A percentile compares a stretch with the other conserved stretches of the same genome.
Conservation (phyloP, 1,140 invertebrate species). For the Platorchestia sp. region DNA sequence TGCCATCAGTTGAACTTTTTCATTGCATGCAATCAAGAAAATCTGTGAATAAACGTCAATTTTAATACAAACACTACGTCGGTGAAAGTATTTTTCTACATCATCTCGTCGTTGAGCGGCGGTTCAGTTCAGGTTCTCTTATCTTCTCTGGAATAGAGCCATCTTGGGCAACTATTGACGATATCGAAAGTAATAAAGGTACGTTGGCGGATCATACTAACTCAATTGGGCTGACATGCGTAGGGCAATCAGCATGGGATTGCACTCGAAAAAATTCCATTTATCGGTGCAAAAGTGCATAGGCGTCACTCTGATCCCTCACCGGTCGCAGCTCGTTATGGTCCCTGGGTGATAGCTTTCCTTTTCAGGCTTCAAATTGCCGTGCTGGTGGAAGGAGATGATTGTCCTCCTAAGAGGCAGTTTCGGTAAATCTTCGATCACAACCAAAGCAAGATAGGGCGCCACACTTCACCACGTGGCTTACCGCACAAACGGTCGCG, state of each 20-base stretch:
- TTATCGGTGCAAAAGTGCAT: neutral
- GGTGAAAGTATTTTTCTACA: neutral
- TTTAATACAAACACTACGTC: neutral
- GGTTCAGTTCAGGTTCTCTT: neutral
- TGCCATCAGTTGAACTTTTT: neutral
- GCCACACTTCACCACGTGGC: conserved; percentile 48
- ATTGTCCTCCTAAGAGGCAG: conserved; percentile 35
- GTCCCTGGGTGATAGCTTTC: conserved; percentile 46
- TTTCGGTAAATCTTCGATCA: conserved; percentile 51
- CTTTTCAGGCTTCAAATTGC: conserved; percentile 28
- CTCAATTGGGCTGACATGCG: neutral
- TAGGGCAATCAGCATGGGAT: neutral
- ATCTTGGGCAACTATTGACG: neutral
- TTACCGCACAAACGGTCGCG: conserved; percentile 50
- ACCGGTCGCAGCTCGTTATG: neutral
- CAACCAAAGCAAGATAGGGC: conserved; percentile 52
- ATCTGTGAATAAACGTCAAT: neutral
- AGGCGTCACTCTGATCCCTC: neutral
- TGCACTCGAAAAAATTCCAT: neutral
- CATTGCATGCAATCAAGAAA: too few species aligned
- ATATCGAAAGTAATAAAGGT: neutral
- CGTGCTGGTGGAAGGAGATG: neutral
- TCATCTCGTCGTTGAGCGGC: neutral
- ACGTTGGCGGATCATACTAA: neutral
- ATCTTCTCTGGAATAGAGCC: neutral